These are phyloP conservation scores for Drosophila buzzatii DNA, from an alignment of 2,888 invertebrate species.

Conservation along the genomic window DNA sequence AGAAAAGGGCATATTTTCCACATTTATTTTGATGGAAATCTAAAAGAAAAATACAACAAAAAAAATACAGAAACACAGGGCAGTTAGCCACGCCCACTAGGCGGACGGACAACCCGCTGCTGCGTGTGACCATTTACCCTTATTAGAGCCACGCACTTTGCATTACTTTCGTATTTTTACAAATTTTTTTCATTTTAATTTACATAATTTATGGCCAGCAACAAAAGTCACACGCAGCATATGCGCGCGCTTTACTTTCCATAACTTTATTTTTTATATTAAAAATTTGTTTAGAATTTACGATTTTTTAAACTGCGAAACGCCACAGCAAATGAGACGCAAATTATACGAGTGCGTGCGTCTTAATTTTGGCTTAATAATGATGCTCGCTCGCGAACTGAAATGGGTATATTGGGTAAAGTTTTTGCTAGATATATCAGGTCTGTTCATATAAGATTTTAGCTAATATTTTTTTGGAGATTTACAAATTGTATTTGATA, in stretches of 20 bases:
- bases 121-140: slow-evolving; percentile 74
- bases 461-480: neutral
- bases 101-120: slow-evolving; percentile 40
- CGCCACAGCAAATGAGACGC: slow-evolving; percentile 54
- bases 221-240: slow-evolving; percentile 74
- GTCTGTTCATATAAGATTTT: neutral
- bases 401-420: neutral
- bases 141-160: slow-evolving; percentile 65
- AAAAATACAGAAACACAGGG: slow-evolving; percentile 27
- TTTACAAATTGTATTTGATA: neutral
- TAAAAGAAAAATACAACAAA: slow-evolving; percentile 25
- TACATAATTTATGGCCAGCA: slow-evolving; percentile 77
- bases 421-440: neutral
- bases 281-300: slow-evolving; percentile 72
- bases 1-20: slow-evolving; percentile 76
- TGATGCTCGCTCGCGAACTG: neutral
- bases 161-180: slow-evolving; percentile 45
- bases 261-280: slow-evolving; percentile 51
- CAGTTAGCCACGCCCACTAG: slow-evolving; percentile 58
- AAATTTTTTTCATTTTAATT: slow-evolving; percentile 46
- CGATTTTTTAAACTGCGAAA: slow-evolving; percentile 59
- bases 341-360: slow-evolving; percentile 48
- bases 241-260: slow-evolving; percentile 44
- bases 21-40: slow-evolving; percentile 73
- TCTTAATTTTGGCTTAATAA: slow-evolving; percentile 12